Base-by-base conservation (phyloP, 2,113 vertebrate genomes). In the Anolis carolinensis region DNA sequence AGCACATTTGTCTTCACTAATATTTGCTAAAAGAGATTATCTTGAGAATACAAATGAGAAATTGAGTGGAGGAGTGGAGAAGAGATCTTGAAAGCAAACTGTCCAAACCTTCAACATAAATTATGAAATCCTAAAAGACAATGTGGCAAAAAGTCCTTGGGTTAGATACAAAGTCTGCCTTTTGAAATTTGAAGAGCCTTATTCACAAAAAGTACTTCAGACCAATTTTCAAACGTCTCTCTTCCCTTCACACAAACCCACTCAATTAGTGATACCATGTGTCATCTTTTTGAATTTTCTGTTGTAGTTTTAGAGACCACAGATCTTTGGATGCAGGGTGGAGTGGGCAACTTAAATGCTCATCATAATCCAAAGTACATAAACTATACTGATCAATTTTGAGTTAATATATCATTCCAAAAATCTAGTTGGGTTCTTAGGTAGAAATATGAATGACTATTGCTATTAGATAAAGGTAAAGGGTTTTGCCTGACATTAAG, bases 1-100 rank as follows among this genome's bases (percentile, higher is more conserved):
- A 83, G 55, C 18, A 2, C 9, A 74, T 75, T 83, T 75, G 63
- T 82, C 81, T 82, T 82, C 10, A 52, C n/a, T 75, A 83, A 83
- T n/a, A 27, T 34, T 34, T 74, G 20, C 34, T 62, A 59, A 14
- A 63, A 59, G 30, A 5, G 44, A 83, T 63, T 83, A 74, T 74
- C 52, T 44, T 74, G 82, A 44, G 14, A 11, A 18, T 83, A 65
- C 25, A 32, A 65, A 65, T 48, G 16, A 65, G 27, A 39, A 75
- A 76, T n/a, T 75, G 16, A 44, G 59, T n/a, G 32, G 27, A 62
- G 34, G 48, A 39, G 20, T 30, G 30, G 16, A 7, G 27, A 39
- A 36, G 25, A 39, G 52, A 30, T 52, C 34, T 44, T 65, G 36
- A 48, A 34, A 48, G 39, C 36, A 84, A 65, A 44, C 34, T 16